Base-by-base conservation (phyloP, 2,888 invertebrate genomes). In the Apodemia zela region DNA sequence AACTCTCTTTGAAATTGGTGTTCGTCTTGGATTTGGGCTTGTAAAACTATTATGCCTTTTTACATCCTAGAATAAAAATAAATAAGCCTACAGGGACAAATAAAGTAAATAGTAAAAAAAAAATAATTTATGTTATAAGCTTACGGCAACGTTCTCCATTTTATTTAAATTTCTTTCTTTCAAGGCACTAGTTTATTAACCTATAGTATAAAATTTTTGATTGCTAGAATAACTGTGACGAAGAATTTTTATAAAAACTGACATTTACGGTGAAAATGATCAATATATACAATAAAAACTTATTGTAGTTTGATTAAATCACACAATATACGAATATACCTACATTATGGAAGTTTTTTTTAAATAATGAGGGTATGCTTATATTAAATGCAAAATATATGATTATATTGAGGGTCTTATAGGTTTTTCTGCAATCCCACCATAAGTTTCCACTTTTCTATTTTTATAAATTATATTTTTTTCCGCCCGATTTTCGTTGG, bases 1-100 rank as follows among this genome's bases (percentile, higher is more conserved):
- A 60, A 76, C 65, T 68, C 82, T 78, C 71, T 82, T 86, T 1
- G 82, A 71, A 25, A 82, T 71, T 21, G 81, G 77, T 4, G 76
- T 74, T 69, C 80, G 77, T 69, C 80, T 82, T 8, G 69, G 75
- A 63, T 81, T 76, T 11, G 84, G 85, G 66, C 78, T 85, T 18
- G 80, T 83, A 68, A 89, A 88, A 74, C 89, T 89, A 62, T 75
- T 81, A 66, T 87, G 82, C 67, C 89, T 79, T 68, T 84, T 87
- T 38, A 82, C 68, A 67, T 87, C 85, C 87, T 89, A 17, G 64
- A 29, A 49, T 0, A 61, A 45, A 59, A 60, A 63, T 13, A 59
- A 58, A 18, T 29, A 60, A 57, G 3, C 3, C 1, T 54, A 45
- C 35, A 1, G 11, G 8, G 18, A 11, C 3, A 38, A 38, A 13